Percentiles rank a stretch among this genome's conserved stretches.
phyloP scores from a whole-genome alignment of 2,797 vertebrate species.

The Aeoliscus strigatus region DNA sequence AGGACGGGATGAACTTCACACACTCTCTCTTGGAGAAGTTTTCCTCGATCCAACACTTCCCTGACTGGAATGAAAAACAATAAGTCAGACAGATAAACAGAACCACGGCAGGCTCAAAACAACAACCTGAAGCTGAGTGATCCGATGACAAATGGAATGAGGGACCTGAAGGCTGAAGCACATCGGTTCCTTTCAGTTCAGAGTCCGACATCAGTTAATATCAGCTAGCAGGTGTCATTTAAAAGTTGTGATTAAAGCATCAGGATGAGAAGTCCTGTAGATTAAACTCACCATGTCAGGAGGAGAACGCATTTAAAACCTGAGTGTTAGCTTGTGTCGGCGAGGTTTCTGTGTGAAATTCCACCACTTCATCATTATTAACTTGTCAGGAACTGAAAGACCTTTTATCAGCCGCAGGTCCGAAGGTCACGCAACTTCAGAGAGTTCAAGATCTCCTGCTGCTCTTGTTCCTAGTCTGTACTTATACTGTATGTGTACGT shows the following conservation, averaged over 20 bases:
- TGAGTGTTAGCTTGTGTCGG: background rate
- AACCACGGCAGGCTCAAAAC: background rate
- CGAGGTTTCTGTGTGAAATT: conserved; percentile 1
- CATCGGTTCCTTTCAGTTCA: no score
- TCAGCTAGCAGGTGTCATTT: conserved; percentile 3
- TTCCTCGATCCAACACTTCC: conserved; percentile 88
- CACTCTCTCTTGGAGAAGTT: conserved; percentile 91
- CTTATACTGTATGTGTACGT: no score
- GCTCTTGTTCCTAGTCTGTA: no score
- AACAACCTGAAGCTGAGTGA: no score
- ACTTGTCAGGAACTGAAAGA: background rate
- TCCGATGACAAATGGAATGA: conserved; percentile 5
- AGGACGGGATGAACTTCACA: conserved; percentile 81
- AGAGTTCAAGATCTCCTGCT: conserved; percentile 38
- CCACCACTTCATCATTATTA: conserved; percentile 13
- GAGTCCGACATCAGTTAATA: conserved; percentile 11
- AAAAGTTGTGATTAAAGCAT: no score
- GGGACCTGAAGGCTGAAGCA: conserved; percentile 51
- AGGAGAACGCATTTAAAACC: background rate
- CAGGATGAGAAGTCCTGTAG: no score
- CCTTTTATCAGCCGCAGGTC: conserved; percentile 48
- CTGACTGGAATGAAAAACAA: conserved; percentile 64
- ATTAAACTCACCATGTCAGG: conserved; percentile 52
- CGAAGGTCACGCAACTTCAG: conserved; percentile 49
- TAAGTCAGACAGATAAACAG: conserved; percentile 11